Percentiles rank a stretch among this genome's conserved stretches.
Evolutionary conservation across 2,888 invertebrate species (phyloP).

Genomic region (Sacculina carcini): DNA sequence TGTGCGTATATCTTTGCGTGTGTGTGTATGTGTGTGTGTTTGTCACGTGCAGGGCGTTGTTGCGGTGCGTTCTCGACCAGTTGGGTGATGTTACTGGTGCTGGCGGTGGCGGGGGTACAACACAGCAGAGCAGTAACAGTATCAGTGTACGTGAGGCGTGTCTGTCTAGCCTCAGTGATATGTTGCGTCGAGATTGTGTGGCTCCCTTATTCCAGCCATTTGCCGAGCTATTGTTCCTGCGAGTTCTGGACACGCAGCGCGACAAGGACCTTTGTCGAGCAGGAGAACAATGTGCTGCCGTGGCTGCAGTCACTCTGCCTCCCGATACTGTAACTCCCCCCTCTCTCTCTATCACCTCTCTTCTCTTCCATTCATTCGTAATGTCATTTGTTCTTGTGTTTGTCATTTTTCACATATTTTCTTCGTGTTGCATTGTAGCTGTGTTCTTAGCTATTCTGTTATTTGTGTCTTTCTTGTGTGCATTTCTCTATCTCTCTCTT

Average conservation of each 20-base stretch:
- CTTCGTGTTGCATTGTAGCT: no score
- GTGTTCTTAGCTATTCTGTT: no score
- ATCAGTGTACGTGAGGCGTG: constrained; percentile 32
- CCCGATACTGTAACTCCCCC: constrained; percentile 49
- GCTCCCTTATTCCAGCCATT: constrained; percentile 51
- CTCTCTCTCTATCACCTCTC: no score
- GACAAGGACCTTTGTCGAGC: constrained; percentile 35
- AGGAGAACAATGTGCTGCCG: constrained; percentile 34
- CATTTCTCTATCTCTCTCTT: no score
- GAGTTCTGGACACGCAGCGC: constrained; percentile 62
- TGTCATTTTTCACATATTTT: no score
- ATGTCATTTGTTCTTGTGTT: no score
- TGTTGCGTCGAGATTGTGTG: constrained; percentile 39
- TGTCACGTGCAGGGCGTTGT: constrained; percentile 16
- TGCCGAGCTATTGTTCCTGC: constrained; percentile 65
- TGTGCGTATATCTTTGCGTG: no score
- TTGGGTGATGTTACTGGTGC: constrained; percentile 30
- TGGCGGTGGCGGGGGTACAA: no score
- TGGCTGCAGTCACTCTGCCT: constrained; percentile 50
- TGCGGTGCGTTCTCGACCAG: constrained; percentile 50
- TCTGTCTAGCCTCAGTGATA: constrained; percentile 53
- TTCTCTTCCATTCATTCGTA: no score
- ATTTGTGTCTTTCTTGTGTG: no score
- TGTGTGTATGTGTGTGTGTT: no score
- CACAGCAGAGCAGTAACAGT: no score